Conservation (phyloP, 2,888 invertebrate species). For the Morpho deidamia region DNA sequence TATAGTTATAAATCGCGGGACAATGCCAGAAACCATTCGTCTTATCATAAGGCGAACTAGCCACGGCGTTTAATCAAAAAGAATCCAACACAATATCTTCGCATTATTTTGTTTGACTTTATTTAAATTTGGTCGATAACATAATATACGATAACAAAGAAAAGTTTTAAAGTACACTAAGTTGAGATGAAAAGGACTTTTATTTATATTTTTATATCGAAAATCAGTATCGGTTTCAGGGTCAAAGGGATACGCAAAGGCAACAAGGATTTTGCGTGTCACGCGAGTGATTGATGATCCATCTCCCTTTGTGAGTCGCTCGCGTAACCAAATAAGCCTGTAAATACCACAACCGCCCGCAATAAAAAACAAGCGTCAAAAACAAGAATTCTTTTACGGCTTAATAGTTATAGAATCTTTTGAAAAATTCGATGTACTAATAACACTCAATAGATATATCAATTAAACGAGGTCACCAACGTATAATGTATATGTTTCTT, state of each 20-base stretch:
- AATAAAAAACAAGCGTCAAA: conserved; percentile 28
- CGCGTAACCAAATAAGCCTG: conserved; percentile 46
- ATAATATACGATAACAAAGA: no score
- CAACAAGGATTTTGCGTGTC: conserved; percentile 61
- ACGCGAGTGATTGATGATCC: conserved; percentile 62
- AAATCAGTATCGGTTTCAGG: conserved; percentile 39
- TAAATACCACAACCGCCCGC: conserved; percentile 36
- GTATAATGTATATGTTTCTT: no score
- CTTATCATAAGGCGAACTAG: no score
- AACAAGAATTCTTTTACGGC: conserved; percentile 11
- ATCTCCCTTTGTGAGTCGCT: conserved; percentile 44
- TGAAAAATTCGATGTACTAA: neutral
- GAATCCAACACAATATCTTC: no score
- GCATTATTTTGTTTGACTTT: no score
- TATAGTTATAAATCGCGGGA: no score
- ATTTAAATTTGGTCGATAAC: no score
- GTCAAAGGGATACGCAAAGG: conserved; percentile 39
- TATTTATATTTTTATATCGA: conserved; percentile 33
- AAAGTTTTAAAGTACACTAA: neutral
- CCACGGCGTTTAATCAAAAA: no score
- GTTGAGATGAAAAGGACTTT: conserved; percentile 15
- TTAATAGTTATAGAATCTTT: conserved; percentile 26
- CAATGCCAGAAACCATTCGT: no score
- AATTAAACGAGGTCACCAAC: no score
- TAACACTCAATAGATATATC: no score